Conservation (phyloP, 2,888 invertebrate genomes). For the Cosmopolites sordidus region DNA sequence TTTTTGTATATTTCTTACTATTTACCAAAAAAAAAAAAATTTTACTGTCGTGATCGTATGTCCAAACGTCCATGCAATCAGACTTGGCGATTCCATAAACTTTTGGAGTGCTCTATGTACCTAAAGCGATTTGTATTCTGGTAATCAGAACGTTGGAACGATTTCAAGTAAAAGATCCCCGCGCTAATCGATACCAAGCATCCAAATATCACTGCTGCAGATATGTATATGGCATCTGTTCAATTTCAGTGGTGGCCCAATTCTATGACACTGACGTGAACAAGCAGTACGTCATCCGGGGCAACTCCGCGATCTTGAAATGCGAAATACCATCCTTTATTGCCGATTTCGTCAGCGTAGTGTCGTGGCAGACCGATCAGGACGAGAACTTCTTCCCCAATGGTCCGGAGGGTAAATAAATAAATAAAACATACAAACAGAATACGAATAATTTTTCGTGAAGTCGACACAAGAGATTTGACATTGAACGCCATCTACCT, state of each 20-base stretch:
- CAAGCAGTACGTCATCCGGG: constrained; percentile 86
- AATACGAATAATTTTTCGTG: neutral
- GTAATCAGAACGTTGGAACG: too few species aligned
- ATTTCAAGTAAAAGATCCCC: too few species aligned
- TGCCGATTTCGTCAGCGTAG: constrained; percentile 84
- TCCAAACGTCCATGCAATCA: too few species aligned
- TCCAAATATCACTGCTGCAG: too few species aligned
- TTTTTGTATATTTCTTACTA: too few species aligned
- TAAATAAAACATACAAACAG: neutral
- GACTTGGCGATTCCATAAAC: too few species aligned
- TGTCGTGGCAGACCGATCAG: constrained; percentile 81
- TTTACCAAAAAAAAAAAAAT: too few species aligned
- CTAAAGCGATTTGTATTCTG: too few species aligned
- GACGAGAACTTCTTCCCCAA: constrained; percentile 67
- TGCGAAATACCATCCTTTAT: constrained; percentile 91
- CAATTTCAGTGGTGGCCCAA: constrained; percentile 68
- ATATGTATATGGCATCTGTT: neutral
- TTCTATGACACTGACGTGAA: constrained; percentile 79
- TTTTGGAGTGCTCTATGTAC: too few species aligned
- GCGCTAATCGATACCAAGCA: too few species aligned
- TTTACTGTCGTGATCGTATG: too few species aligned
- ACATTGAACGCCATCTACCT: constrained; percentile 1
- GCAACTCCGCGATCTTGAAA: constrained; percentile 83
- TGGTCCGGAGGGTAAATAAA: constrained; percentile 41
- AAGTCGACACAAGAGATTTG: constrained; percentile 22